Conservation (phyloP, 2,888 invertebrate species). For the Electrophaes corylata region DNA sequence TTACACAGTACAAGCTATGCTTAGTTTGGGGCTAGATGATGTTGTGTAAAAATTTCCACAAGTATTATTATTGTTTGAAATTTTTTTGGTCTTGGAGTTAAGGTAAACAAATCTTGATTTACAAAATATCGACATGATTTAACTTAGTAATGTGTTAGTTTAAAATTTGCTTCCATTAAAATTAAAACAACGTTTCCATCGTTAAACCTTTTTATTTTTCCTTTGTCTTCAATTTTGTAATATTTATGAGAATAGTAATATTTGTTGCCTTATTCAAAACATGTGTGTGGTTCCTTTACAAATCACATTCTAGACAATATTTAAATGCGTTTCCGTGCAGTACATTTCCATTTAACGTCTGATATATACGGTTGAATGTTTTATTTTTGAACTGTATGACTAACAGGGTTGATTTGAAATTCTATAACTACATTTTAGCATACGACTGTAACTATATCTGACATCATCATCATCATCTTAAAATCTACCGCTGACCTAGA, state of each 20-base stretch:
- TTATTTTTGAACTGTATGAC: conserved; percentile 44
- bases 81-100: too few relatives aligned
- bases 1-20: too few relatives aligned
- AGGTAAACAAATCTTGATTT: too few relatives aligned
- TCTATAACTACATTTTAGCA: conserved; percentile 29
- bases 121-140: too few relatives aligned
- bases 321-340: conserved; percentile 56
- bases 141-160: too few relatives aligned
- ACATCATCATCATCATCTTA: neutral
- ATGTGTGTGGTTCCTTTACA: conserved; percentile 48
- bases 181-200: conserved; percentile 17
- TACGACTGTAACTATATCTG: conserved; percentile 16
- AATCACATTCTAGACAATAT: conserved; percentile 47
- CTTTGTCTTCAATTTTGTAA: conserved; percentile 24
- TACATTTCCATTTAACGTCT: conserved; percentile 56
- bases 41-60: too few relatives aligned
- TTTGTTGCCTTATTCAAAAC: conserved; percentile 39
- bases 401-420: conserved; percentile 40
- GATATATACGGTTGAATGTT: conserved; percentile 43
- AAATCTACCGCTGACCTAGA: neutral
- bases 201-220: conserved; percentile 21
- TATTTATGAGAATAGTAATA: conserved; percentile 32
- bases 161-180: neutral
- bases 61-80: too few relatives aligned
- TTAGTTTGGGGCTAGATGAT: too few relatives aligned